phyloP scores from a whole-genome alignment of 2,113 vertebrate genomes.

The Alces alces region DNA sequence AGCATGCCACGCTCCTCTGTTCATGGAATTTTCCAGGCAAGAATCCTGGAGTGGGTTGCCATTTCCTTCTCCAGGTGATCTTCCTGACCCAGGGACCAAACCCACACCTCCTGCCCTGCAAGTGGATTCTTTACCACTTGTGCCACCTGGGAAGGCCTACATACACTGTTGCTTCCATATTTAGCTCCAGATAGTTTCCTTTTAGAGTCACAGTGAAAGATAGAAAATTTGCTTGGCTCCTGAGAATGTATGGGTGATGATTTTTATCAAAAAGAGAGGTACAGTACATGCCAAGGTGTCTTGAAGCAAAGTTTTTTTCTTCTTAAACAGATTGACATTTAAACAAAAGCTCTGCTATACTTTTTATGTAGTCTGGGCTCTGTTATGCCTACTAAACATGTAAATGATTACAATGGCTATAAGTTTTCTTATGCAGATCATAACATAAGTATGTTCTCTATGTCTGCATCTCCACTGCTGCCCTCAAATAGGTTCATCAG shows the following conservation, averaged over 20 bases:
- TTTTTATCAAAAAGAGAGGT: constrained; percentile 3
- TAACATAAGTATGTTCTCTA: not conserved
- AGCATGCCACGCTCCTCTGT: not conserved
- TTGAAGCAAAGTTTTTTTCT: not conserved
- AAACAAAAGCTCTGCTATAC: not conserved
- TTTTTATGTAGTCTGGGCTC: not conserved
- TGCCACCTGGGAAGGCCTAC: not conserved
- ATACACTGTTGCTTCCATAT: not conserved
- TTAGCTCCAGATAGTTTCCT: not conserved
- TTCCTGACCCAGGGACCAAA: not conserved
- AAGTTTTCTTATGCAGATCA: not conserved
- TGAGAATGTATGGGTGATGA: not conserved
- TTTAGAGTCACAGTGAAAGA: constrained; percentile 17
- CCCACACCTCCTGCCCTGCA: not conserved
- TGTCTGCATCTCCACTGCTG: not conserved
- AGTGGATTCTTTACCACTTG: not conserved
- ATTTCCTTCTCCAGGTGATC: not conserved
- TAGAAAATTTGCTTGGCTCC: constrained; percentile 15
- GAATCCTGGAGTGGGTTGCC: not conserved
- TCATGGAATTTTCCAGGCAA: not conserved
- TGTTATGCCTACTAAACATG: not conserved
- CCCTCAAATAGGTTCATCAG: not conserved
- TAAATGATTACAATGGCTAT: not conserved
- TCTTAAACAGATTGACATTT: not conserved
- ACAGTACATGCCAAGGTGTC: not conserved